Conservation (phyloP, 2,888 invertebrate genomes). For the Acanthococcus lagerstroemiae region DNA sequence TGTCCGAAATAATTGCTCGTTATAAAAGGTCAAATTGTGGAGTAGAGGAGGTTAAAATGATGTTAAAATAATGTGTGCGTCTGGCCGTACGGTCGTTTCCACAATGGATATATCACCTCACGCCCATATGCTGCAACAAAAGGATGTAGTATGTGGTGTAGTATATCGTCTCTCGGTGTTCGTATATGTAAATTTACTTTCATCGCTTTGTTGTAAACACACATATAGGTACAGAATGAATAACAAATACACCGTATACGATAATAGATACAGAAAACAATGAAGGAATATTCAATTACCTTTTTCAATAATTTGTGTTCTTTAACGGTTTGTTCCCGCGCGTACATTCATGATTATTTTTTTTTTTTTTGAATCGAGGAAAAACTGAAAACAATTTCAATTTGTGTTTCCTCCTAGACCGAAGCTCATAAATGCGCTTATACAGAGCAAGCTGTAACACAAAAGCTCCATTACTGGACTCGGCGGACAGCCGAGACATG, state of each 20-base stretch:
- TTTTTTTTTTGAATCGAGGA: neutral
- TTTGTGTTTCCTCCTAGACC: too few relatives aligned
- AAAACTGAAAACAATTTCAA: neutral
- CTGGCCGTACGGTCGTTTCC: slow-evolving; percentile 1
- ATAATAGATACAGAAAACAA: slow-evolving; percentile 26
- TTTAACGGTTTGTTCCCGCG: neutral
- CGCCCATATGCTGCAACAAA: slow-evolving; percentile 23
- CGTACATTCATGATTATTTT: neutral
- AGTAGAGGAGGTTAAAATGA: neutral
- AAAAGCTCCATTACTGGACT: neutral
- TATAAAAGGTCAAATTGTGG: neutral
- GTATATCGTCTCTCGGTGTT: slow-evolving; percentile 15
- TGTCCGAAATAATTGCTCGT: neutral
- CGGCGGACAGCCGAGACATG: too few relatives aligned
- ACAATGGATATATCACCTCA: slow-evolving; percentile 26
- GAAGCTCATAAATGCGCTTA: too few relatives aligned
- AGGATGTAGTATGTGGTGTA: slow-evolving; percentile 13
- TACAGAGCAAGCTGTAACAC: too few relatives aligned
- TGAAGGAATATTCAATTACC: slow-evolving; percentile 26
- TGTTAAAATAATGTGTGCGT: neutral
- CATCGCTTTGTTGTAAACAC: slow-evolving; percentile 24
- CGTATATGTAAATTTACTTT: slow-evolving; percentile 24
- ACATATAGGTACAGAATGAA: slow-evolving; percentile 14
- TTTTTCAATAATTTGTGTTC: slow-evolving; percentile 2
- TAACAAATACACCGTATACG: slow-evolving; percentile 19